These are phyloP conservation scores for Stenichneumon culpator DNA, from an alignment of 2,888 invertebrate species.

Conservation along the genomic window DNA sequence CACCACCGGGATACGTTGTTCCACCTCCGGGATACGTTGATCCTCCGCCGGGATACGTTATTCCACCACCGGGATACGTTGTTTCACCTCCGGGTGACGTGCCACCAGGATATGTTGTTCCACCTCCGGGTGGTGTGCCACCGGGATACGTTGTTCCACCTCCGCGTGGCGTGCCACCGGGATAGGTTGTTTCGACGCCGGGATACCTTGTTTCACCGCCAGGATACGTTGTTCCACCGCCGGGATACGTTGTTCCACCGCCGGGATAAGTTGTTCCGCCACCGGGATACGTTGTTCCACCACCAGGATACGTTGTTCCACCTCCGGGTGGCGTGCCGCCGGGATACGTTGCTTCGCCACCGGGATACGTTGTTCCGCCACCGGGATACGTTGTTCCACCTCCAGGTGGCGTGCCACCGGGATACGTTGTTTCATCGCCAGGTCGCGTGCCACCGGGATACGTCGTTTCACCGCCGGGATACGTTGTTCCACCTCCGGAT, in stretches of 20 bases:
- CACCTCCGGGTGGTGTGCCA: slow-evolving; percentile 43
- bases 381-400: slow-evolving; percentile 40
- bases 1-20: slow-evolving; percentile 37
- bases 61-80: slow-evolving; percentile 23
- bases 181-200: slow-evolving; percentile 53
- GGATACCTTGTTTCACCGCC: too few species aligned
- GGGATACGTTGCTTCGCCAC: slow-evolving; percentile 34
- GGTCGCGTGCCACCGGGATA: too few species aligned
- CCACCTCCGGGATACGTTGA: slow-evolving; percentile 58
- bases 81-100: slow-evolving; percentile 53
- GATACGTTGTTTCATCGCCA: slow-evolving; percentile 32
- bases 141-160: slow-evolving; percentile 30
- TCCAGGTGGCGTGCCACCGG: slow-evolving; percentile 48
- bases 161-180: slow-evolving; percentile 32
- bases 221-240: slow-evolving; percentile 62
- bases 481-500: too few species aligned
- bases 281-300: slow-evolving; percentile 50
- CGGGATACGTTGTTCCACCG: slow-evolving; percentile 62
- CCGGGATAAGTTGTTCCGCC: background rate
- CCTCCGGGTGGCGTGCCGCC: slow-evolving; percentile 64
- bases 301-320: slow-evolving; percentile 62
- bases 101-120: slow-evolving; percentile 63
- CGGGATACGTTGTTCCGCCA: too few species aligned
- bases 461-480: too few species aligned
- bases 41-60: slow-evolving; percentile 5